Conservation (phyloP, 2,888 invertebrate genomes). For the Tipula vernalis region DNA sequence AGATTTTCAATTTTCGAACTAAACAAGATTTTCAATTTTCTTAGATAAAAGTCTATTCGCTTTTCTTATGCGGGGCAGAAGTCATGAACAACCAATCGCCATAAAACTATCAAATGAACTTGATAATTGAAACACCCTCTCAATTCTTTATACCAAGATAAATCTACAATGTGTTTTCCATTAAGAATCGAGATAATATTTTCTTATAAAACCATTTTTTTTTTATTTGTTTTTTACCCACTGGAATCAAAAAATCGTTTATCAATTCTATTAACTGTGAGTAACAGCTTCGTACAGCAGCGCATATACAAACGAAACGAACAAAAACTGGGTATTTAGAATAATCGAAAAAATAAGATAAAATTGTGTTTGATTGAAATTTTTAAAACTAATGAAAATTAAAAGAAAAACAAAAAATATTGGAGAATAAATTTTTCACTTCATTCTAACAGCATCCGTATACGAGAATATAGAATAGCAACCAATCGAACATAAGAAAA, state of each 20-base stretch:
- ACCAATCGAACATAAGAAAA: background rate
- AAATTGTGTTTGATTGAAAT: background rate
- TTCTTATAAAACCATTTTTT: background rate
- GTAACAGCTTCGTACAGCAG: background rate
- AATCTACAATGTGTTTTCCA: background rate
- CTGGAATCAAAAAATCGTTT: background rate
- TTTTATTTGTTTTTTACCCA: too few species aligned
- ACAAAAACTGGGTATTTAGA: background rate
- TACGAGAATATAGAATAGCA: background rate
- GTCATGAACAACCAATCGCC: too few species aligned
- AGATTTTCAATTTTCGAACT: too few species aligned
- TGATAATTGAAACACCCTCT: too few species aligned
- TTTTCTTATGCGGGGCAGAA: too few species aligned
- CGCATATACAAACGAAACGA: background rate
- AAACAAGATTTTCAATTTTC: too few species aligned
- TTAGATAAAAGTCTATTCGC: too few species aligned
- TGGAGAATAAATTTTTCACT: background rate
- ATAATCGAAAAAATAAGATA: background rate
- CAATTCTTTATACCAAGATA: too few species aligned
- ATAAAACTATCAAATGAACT: too few species aligned
- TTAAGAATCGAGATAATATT: background rate
- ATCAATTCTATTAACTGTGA: background rate
- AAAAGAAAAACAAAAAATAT: background rate
- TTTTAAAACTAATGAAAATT: background rate
- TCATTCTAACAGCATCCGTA: background rate